Base-by-base conservation (phyloP, 2,113 vertebrate species). In the Scatophagus argus region DNA sequence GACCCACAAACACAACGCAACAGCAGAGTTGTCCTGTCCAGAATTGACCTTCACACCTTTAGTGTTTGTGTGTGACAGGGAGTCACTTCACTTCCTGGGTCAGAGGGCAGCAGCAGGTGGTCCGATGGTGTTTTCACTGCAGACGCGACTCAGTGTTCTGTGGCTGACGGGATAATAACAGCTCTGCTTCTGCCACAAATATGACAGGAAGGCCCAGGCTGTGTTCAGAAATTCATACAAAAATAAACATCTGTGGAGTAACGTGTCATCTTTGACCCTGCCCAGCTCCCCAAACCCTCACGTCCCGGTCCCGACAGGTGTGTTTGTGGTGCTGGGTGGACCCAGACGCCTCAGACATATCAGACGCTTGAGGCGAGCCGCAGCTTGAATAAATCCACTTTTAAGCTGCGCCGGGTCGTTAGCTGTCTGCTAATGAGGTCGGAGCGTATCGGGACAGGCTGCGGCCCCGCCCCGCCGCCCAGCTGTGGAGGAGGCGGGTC, bases 341-440 rank as follows among this genome's bases (percentile, higher is more conserved):
- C 25, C 68, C 80, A 85, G 87, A 88, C 86, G n/a, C 56, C 34
- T 14, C 59, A 23, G 32, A 4, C 34, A 41, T 38, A 72, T 46
- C 72, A 67, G 39, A 14, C 10, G 54, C 36, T 47, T 69, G 49
- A 76, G 79, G 77, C 21, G 23, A 87, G 79, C 76, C 74, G 31
- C 84, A 59, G 55, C 76, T 83, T 86, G 82, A 85, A 77, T 63
- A 87, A 86, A 91, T 81, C 85, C 66, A 5, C 13, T 12, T 87
- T 74, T 82, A 81, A 85, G 7, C 80, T 6, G 1, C 44, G 41
- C 43, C 2, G 43, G 58, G n/a, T 66, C 72, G 49, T 81, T 80
- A 79, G 74, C 16, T 32, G 55, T 43, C 74, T 79, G 79, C 63
- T 69, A 77, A 87, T 77, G 83, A 73, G 77, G 68, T n/a, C 41